Evolutionary conservation across 2,113 vertebrate species (phyloP), one percentile per base, ranked within the genome.

Genomic region (Cyprinodon tularosa): DNA sequence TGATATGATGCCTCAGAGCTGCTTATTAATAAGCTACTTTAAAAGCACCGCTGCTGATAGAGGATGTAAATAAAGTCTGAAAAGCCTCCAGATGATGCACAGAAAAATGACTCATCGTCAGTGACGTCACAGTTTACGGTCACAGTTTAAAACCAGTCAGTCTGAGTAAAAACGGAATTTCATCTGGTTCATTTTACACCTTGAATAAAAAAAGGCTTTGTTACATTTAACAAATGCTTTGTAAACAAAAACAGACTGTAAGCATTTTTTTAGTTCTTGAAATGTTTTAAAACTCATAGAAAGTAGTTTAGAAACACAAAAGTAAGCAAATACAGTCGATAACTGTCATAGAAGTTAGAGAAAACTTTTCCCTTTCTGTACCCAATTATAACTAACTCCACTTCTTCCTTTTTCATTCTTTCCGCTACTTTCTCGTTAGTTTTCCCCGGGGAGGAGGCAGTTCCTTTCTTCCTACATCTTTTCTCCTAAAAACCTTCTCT

Each of bases 361-460:
- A 59, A 57, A 13, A 12, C 42, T 63, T 62, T 47, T 29, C 3
- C 2, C 7, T 20, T 53, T 36, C 6, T 13, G 12, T 9, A 14
- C 36, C 29, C 38, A 29, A 12, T 15, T 17, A 39, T 1, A 13
- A 0, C 5, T 4, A 60, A 4, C 48, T n/a, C 17, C 36, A 29
- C 29, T 29, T 12, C 22, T 44, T 66, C 50, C 0, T 1, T 29
- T 63, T 37, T 72, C 17, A 12, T 13, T 60, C 12, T 75, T 68
- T 68, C 79, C 74, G 82, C 71, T 77, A 65, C 68, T 77, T 82
- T 57, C 50, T n/a, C 50, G 17, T 10, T 53, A 53, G 6, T 15
- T 20, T 20, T 42, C 42, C 42, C 42, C 42, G 42, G 42, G 9
- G 42, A 53, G 17, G 20, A 15, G 3, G 0, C 3, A 2, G 45